phyloP scores from a whole-genome alignment of 1,140 invertebrate genomes.

The Coelopa frigida region DNA sequence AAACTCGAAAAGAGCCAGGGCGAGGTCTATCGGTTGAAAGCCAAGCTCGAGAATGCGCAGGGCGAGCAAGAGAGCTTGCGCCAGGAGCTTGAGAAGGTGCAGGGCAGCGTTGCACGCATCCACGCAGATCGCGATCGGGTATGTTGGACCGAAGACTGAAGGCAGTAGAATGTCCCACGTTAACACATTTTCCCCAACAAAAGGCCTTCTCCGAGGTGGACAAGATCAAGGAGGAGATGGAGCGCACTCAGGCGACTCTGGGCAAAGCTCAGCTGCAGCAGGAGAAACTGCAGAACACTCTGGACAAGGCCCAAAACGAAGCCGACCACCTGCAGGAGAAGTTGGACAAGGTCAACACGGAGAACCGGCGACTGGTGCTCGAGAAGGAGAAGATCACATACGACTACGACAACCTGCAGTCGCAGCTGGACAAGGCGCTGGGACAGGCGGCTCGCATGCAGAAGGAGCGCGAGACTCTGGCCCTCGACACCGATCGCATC shows the following conservation, averaged over 20 bases:
- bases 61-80: constrained; percentile 86
- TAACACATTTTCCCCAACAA: too few species aligned
- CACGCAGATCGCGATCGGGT: constrained; percentile 79
- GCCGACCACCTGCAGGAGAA: constrained; percentile 84
- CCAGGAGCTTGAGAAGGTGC: constrained; percentile 75
- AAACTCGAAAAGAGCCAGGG: constrained; percentile 90
- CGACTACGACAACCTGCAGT: constrained; percentile 82
- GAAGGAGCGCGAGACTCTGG: constrained; percentile 79
- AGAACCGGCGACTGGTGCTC: constrained; percentile 78
- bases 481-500: constrained; percentile 75
- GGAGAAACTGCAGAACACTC: constrained; percentile 77
- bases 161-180: constrained; percentile 5
- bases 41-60: constrained; percentile 88
- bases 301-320: constrained; percentile 85
- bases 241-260: constrained; percentile 77
- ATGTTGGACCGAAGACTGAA: constrained; percentile 16
- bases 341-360: constrained; percentile 69
- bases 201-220: constrained; percentile 71
- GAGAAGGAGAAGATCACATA: constrained; percentile 84
- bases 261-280: constrained; percentile 84
- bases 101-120: constrained; percentile 61
- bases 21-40: constrained; percentile 88
- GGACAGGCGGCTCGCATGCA: constrained; percentile 78
- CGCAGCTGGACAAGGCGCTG: constrained; percentile 81
- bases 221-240: constrained; percentile 83